phyloP scores from a whole-genome alignment of 2,113 vertebrate genomes.

The Accipiter cooperii region DNA sequence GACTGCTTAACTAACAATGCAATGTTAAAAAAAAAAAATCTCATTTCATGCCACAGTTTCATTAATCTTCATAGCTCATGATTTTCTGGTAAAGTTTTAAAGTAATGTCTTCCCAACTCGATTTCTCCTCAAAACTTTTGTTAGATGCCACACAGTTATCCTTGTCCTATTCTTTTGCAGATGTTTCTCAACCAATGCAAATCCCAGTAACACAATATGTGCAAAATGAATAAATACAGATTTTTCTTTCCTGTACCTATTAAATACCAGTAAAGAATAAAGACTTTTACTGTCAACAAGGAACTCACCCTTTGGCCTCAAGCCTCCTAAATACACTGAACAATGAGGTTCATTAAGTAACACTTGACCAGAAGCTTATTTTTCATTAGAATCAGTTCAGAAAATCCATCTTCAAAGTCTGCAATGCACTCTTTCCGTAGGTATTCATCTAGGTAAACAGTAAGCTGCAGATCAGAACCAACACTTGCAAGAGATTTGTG shows the following conservation, averaged over 20 bases:
- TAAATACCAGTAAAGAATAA: neutral
- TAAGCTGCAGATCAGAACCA: neutral
- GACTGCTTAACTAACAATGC: neutral
- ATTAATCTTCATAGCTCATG: neutral
- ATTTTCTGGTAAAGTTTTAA: neutral
- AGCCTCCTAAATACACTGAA: neutral
- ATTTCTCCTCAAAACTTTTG: neutral
- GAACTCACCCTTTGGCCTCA: neutral
- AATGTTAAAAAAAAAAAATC: rapidly evolving
- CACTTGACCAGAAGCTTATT: neutral
- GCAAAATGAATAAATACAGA: neutral
- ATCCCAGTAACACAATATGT: neutral
- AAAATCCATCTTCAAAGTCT: neutral
- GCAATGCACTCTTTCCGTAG: too few relatives aligned
- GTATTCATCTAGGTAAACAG: neutral
- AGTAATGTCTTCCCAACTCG: neutral
- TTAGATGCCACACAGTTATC: neutral
- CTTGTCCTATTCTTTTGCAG: neutral
- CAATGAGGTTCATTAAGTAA: neutral
- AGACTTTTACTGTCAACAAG: neutral
- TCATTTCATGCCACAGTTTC: neutral
- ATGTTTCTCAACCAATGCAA: neutral
- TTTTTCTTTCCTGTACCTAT: neutral
- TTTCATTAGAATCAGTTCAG: neutral
- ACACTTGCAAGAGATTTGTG: neutral